A percentile compares a stretch with the other conserved stretches of the same genome.
phyloP scores from a whole-genome alignment of 2,113 vertebrate genomes.

The Spea bombifrons region DNA sequence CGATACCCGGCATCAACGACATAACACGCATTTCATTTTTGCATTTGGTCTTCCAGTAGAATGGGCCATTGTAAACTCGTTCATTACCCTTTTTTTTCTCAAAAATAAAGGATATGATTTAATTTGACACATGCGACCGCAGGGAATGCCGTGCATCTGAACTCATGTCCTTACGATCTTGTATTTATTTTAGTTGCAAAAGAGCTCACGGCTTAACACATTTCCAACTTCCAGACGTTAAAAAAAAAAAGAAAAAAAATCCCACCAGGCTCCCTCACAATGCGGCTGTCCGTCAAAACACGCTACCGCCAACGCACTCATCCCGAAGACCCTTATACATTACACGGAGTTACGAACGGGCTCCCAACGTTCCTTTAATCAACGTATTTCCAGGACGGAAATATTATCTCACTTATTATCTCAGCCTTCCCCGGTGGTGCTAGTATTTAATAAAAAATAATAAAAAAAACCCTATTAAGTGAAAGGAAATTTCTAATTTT shows the following conservation, averaged over 20 bases:
- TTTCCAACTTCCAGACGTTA: constrained; percentile 24
- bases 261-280: background rate
- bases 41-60: background rate
- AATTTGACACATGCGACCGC: constrained; percentile 16
- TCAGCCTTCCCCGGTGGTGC: background rate
- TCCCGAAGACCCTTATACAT: background rate
- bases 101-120: constrained; percentile 12
- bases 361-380: background rate
- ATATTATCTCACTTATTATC: background rate
- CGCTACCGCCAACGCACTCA: background rate
- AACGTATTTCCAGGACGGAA: background rate
- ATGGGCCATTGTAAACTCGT: background rate
- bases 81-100: background rate
- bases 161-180: background rate
- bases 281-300: background rate
- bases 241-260: background rate
- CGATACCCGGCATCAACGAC: too few species aligned
- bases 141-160: background rate
- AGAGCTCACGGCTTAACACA: constrained; percentile 31
- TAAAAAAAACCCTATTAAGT: background rate
- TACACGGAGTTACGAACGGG: background rate
- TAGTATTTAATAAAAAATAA: constrained; percentile 12
- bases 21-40: background rate
- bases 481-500: background rate
- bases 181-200: constrained; percentile 12